Evolutionary conservation across 1,140 invertebrate species (phyloP), one percentile per base, ranked within the genome.

Genomic region (Scaptomyza montana): DNA sequence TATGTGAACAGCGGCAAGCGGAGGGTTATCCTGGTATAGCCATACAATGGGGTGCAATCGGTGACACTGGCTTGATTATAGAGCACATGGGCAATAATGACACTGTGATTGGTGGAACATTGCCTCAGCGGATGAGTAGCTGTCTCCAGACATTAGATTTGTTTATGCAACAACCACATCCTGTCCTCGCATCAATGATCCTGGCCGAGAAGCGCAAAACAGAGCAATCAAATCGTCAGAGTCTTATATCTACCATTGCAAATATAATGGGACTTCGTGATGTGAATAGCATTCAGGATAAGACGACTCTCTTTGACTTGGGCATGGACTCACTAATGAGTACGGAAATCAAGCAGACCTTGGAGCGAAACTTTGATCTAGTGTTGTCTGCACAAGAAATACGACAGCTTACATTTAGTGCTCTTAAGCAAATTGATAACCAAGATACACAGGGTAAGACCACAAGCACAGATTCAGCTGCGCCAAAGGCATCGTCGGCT

Each of bases 281-380:
- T 81, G 89, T 95, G 0, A 95, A 94, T 51, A 95, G 94, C 50
- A 93, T 99, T 1, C 95, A 96, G 51, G 92, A 94, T 13, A 94
- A 94, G 21, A 94, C 95, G 0, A 96, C 95, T 36, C 93, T 99
- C 5, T 97, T 96, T 7, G 98, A 99, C 90, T 93, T 99, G 6
- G 98, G 98, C 51, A 97, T 99, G 95, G 98, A 99, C 90, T 99
- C 98, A 0, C 93, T 99, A 13, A 99, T 99, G 98, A 98, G 97
- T 68, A 97, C 98, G 1, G 98, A 99, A 93, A 98, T 99, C 65
- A 99, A 99, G 92, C 98, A 99, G 91, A 98, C 96, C 0, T 92
- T 99, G 3, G 98, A 99, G 91, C 94, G 98, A 51, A 97, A 97
- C 74, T 98, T 96, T 92, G 97, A 99, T 92, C 78, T 99, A 12